Evolutionary conservation across 2,888 invertebrate genomes (phyloP).

Genomic region (Drosophila rubida): DNA sequence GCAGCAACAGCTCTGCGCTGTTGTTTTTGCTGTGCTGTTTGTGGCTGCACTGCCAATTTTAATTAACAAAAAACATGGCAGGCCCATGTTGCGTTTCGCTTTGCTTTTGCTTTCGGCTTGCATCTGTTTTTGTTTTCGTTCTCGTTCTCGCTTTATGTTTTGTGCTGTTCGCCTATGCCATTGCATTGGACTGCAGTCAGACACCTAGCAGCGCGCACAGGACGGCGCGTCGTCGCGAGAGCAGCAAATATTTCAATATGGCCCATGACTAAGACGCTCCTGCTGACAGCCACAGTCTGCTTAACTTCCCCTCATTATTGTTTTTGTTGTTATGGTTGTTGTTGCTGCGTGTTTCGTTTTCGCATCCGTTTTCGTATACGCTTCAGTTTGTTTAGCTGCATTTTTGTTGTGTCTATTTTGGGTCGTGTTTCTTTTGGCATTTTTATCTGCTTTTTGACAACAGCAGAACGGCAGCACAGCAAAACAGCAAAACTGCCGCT

Average conservation of each 20-base stretch:
- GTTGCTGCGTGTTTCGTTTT: conserved; percentile 41
- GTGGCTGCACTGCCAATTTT: conserved; percentile 66
- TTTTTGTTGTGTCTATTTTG: conserved; percentile 6
- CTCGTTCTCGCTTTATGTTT: conserved; percentile 18
- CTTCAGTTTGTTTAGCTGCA: conserved; percentile 5
- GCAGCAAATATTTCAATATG: conserved; percentile 24
- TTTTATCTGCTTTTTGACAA: conserved; percentile 12
- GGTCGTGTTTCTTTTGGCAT: conserved; percentile 11
- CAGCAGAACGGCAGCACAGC: background rate
- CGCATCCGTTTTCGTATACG: conserved; percentile 41
- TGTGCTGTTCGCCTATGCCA: conserved; percentile 18
- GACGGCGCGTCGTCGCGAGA: conserved; percentile 2
- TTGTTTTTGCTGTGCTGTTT: conserved; percentile 11
- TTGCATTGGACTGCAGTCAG: conserved; percentile 9
- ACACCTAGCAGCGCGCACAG: background rate
- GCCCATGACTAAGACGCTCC: conserved; percentile 16
- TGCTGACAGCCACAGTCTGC: conserved; percentile 10
- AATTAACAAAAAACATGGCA: conserved; percentile 73
- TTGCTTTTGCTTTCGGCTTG: conserved; percentile 23
- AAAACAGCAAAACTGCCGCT: background rate
- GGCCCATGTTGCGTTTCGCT: conserved; percentile 53
- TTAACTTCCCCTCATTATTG: background rate
- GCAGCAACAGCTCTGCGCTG: conserved; percentile 11
- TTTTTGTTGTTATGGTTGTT: background rate
- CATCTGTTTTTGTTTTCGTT: conserved; percentile 19